Conservation (phyloP, 2,797 vertebrate species). For the Thaleichthys pacificus region DNA sequence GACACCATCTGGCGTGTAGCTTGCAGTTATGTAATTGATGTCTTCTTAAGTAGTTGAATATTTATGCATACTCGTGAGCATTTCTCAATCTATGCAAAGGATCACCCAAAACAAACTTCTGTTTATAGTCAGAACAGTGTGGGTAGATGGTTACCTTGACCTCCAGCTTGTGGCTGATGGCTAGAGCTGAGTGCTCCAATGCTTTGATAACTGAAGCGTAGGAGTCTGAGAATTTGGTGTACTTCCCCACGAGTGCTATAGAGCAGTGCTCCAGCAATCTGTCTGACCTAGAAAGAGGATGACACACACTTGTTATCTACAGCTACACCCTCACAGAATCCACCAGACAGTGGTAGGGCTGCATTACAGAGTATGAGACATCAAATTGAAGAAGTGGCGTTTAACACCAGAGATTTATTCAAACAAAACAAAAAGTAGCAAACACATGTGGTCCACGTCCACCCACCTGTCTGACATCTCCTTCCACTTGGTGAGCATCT, state of each 20-base stretch:
- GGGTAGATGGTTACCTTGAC: constrained; percentile 80
- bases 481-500: constrained; percentile 94
- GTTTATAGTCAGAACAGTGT: too few species aligned
- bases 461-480: constrained; percentile 93
- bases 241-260: constrained; percentile 95
- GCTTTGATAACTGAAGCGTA: constrained; percentile 97
- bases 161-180: constrained; percentile 92
- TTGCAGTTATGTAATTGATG: too few species aligned
- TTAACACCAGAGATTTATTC: neutral
- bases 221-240: constrained; percentile 93
- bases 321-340: neutral
- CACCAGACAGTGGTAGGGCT: neutral
- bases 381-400: neutral
- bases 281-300: constrained; percentile 78
- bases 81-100: too few species aligned
- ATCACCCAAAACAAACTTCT: too few species aligned
- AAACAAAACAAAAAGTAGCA: too few species aligned
- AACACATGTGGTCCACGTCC: neutral
- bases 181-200: constrained; percentile 91
- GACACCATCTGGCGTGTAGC: too few species aligned
- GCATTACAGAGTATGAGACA: neutral
- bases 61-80: too few species aligned
- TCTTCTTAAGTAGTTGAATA: too few species aligned
- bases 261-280: constrained; percentile 87
- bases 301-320: neutral